These are phyloP conservation scores for Puntigrus tetrazona DNA, from an alignment of 2,113 vertebrate genomes.

Conservation along the genomic window DNA sequence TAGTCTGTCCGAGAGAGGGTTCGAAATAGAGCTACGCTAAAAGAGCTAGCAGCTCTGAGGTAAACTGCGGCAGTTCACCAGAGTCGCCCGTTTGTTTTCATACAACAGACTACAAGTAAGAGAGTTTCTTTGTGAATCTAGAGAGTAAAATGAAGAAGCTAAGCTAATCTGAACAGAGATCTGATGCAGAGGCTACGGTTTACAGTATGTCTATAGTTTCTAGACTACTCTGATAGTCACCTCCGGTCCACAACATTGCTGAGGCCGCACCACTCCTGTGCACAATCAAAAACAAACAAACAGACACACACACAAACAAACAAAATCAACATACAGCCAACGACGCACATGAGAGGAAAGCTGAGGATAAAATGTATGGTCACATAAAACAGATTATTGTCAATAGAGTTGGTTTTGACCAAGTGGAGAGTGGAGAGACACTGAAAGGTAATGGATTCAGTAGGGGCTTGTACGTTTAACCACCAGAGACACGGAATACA, in stretches of 20 bases:
- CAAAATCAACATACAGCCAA: conserved; percentile 72
- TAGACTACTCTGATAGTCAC: conserved; percentile 84
- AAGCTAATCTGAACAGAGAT: conserved; percentile 75
- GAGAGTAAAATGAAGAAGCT: conserved; percentile 76
- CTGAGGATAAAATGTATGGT: conserved; percentile 35
- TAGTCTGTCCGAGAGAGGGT: conserved; percentile 79
- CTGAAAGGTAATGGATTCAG: conserved; percentile 21
- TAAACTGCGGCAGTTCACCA: conserved; percentile 71
- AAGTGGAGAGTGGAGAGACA: background rate
- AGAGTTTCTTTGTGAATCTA: conserved; percentile 57
- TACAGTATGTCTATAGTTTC: conserved; percentile 74
- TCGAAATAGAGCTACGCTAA: conserved; percentile 73
- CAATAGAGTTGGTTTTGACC: background rate
- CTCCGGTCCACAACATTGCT: conserved; percentile 79
- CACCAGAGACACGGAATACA: background rate
- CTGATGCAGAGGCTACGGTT: conserved; percentile 79
- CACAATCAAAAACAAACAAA: conserved; percentile 78
- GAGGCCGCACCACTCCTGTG: conserved; percentile 80
- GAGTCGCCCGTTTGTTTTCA: conserved; percentile 34
- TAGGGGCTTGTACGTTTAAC: background rate
- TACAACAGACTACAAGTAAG: background rate
- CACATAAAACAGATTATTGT: conserved; percentile 21
- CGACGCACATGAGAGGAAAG: conserved; percentile 60
- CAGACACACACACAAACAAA: conserved; percentile 72
- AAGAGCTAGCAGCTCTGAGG: conserved; percentile 69